Evolutionary conservation across 2,888 invertebrate genomes (phyloP).

Genomic region (Bedellia somnulentella): DNA sequence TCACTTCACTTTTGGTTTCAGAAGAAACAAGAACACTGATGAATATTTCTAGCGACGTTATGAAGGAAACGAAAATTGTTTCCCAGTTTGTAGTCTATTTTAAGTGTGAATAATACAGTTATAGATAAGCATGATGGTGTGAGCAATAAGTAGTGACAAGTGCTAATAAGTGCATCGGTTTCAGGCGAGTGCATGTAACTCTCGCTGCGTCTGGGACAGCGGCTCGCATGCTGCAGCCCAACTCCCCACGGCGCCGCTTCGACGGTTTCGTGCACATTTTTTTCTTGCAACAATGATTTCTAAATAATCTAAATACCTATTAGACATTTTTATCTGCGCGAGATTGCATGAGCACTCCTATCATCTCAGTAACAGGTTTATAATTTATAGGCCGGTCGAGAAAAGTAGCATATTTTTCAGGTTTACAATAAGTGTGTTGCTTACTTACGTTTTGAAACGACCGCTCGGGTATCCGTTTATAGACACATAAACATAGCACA

Average conservation of each 20-base stretch:
- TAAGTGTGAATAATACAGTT: too few species aligned
- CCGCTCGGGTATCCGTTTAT: constrained; percentile 40
- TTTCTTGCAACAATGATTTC: constrained; percentile 51
- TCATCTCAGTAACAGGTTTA: constrained; percentile 3
- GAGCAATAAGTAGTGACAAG: too few species aligned
- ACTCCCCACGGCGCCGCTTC: constrained; percentile 27
- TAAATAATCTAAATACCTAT: constrained; percentile 58
- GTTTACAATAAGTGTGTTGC: constrained; percentile 3
- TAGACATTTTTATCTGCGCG: constrained; percentile 29
- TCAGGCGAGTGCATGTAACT: neutral
- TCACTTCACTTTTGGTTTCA: too few species aligned
- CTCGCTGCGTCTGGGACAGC: neutral
- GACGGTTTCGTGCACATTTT: constrained; percentile 47
- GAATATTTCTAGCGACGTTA: too few species aligned
- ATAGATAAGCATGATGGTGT: too few species aligned
- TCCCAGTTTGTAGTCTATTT: too few species aligned
- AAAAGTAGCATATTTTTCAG: neutral
- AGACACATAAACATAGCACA: constrained; percentile 54
- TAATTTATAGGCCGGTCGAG: constrained; percentile 1
- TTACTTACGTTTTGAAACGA: constrained; percentile 38
- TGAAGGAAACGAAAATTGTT: too few species aligned
- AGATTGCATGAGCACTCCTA: constrained; percentile 1
- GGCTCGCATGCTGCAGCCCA: constrained; percentile 1
- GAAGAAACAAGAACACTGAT: too few species aligned
- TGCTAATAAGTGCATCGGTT: too few species aligned